Evolutionary conservation across 2,797 vertebrate genomes (phyloP).

Genomic region (Pseudomugil tenellus): DNA sequence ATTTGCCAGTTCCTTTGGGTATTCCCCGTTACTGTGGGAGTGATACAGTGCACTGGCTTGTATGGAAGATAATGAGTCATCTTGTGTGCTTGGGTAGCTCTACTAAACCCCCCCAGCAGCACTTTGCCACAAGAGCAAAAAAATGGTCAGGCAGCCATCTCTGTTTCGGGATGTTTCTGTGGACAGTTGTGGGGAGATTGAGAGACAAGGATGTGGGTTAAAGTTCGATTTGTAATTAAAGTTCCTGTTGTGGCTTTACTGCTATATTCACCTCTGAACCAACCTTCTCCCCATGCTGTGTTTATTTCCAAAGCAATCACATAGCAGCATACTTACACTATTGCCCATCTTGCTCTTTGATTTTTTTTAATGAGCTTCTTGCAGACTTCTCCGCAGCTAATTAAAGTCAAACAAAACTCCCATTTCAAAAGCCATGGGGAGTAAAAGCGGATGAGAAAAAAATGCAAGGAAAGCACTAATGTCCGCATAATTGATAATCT

Average conservation of each 20-base stretch:
- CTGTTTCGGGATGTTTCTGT: constrained; percentile 63
- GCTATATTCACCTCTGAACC: constrained; percentile 62
- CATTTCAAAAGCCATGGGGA: constrained; percentile 48
- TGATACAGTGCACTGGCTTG: constrained; percentile 32
- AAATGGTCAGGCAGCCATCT: constrained; percentile 62
- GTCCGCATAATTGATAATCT: constrained; percentile 57
- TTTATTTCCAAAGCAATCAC: constrained; percentile 65
- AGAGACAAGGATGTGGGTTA: constrained; percentile 77
- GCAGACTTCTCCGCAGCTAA: constrained; percentile 60
- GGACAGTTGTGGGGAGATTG: constrained; percentile 57
- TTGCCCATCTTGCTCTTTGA: constrained; percentile 59
- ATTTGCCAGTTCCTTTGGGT: constrained; percentile 54
- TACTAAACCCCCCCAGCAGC: constrained; percentile 37
- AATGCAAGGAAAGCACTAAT: constrained; percentile 50
- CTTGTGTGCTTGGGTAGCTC: constrained; percentile 46
- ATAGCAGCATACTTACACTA: constrained; percentile 44
- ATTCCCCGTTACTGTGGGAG: constrained; percentile 42
- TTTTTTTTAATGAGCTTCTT: constrained; percentile 71
- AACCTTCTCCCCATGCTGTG: constrained; percentile 53
- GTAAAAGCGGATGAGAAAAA: constrained; percentile 29
- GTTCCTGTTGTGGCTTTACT: constrained; percentile 61
- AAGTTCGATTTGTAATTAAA: constrained; percentile 80
- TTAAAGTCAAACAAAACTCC: constrained; percentile 76
- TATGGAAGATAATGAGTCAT: constrained; percentile 70
- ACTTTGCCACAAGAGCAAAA: constrained; percentile 54